phyloP scores from a whole-genome alignment of 1,140 invertebrate species.

The Campoletis sonorensis region DNA sequence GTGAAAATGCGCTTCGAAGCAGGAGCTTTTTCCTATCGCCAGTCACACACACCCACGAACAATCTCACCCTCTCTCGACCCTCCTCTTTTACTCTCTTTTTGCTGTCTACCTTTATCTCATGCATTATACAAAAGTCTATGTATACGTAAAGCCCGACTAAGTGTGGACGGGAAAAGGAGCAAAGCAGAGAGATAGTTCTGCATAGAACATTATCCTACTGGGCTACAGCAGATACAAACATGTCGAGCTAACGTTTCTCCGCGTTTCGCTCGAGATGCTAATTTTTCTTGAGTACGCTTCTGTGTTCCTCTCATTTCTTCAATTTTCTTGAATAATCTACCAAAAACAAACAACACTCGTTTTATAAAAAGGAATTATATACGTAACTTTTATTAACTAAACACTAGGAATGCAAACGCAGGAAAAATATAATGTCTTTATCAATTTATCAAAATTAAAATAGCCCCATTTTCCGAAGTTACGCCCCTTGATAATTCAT shows the following conservation, averaged over 20 bases:
- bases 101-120: slow-evolving; percentile 14
- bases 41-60: slow-evolving; percentile 12
- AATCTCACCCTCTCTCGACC: background rate
- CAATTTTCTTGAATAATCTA: background rate
- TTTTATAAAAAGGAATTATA: too few relatives aligned
- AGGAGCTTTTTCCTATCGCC: slow-evolving; percentile 8
- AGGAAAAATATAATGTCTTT: background rate
- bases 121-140: background rate
- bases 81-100: background rate
- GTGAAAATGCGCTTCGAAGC: slow-evolving; percentile 4
- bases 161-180: slow-evolving; percentile 9
- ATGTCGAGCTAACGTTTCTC: background rate
- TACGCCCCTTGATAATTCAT: too few relatives aligned
- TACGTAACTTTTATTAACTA: too few relatives aligned
- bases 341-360: background rate
- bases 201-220: background rate
- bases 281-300: slow-evolving; percentile 44
- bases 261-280: background rate
- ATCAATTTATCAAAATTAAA: background rate
- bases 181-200: background rate
- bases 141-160: slow-evolving; percentile 10
- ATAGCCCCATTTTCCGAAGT: too few relatives aligned
- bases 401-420: too few relatives aligned
- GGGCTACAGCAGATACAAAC: background rate
- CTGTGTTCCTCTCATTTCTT: slow-evolving; percentile 13